Conservation (phyloP, 2,113 vertebrate species). For the Hystrix brachyura region DNA sequence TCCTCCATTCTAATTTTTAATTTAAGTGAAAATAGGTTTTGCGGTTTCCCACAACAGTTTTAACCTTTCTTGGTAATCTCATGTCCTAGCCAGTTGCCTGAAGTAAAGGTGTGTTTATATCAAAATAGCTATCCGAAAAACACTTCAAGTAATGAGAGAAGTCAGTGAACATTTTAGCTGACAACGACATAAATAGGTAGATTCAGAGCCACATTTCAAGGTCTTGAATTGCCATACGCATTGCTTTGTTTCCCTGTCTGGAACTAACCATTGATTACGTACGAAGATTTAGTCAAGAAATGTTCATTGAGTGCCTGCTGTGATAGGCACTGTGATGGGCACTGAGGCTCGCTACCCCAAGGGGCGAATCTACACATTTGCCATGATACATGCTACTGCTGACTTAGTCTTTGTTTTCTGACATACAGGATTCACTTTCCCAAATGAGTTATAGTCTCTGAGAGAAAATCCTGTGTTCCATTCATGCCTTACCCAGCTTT, state of each 20-base stretch:
- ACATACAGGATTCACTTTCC: not conserved
- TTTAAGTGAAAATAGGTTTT: slow-evolving; percentile 56
- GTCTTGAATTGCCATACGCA: not conserved
- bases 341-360: not conserved
- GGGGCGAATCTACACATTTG: not conserved
- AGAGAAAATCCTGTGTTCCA: not conserved
- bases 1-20: slow-evolving; percentile 68
- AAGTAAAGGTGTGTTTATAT: slow-evolving; percentile 76
- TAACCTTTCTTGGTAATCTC: slow-evolving; percentile 73
- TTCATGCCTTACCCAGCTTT: not conserved
- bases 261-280: not conserved
- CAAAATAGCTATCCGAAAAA: slow-evolving; percentile 73
- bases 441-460: not conserved
- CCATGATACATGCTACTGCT: not conserved
- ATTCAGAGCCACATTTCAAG: slow-evolving; percentile 44
- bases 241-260: not conserved
- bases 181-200: slow-evolving; percentile 68
- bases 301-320: slow-evolving; percentile 2
- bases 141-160: slow-evolving; percentile 55
- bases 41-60: slow-evolving; percentile 66
- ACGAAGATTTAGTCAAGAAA: not conserved
- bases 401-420: not conserved
- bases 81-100: slow-evolving; percentile 61
- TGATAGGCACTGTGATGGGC: not conserved
- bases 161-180: slow-evolving; percentile 67